Evolutionary conservation across 2,113 vertebrate species (phyloP).

Genomic region (Dasyprocta punctata): DNA sequence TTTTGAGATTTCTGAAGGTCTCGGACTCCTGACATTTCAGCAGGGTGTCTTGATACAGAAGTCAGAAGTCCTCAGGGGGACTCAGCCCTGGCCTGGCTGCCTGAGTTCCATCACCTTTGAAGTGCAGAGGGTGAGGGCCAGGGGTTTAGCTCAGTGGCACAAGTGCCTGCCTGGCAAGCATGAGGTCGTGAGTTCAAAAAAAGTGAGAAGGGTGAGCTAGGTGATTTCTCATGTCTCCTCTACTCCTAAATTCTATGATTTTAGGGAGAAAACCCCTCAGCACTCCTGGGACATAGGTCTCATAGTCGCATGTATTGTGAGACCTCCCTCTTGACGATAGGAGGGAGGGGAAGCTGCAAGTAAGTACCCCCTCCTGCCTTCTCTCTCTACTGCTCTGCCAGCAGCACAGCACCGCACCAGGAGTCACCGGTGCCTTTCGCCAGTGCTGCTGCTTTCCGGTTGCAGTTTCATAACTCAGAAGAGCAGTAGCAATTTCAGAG

Average conservation of each 20-base stretch:
- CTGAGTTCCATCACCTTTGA: constrained; percentile 76
- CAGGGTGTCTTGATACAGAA: not conserved
- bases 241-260: constrained; percentile 81
- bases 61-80: not conserved
- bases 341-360: constrained; percentile 80
- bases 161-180: too few species aligned
- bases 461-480: not conserved
- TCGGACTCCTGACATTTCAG: not conserved
- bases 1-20: constrained; percentile 23
- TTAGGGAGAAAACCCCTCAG: constrained; percentile 79
- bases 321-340: constrained; percentile 75
- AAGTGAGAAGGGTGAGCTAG: constrained; percentile 69
- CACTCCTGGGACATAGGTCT: constrained; percentile 76
- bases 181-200: too few species aligned
- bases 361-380: constrained; percentile 74
- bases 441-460: not conserved
- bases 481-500: not conserved
- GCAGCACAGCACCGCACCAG: too few species aligned
- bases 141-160: too few species aligned
- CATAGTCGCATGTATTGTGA: constrained; percentile 79
- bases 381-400: too few species aligned
- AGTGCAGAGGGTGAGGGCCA: constrained; percentile 63
- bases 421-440: too few species aligned
- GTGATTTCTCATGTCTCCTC: constrained; percentile 77
- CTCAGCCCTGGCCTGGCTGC: constrained; percentile 1